phyloP scores from a whole-genome alignment of 1,140 invertebrate species.

The Hormaphis cornu region DNA sequence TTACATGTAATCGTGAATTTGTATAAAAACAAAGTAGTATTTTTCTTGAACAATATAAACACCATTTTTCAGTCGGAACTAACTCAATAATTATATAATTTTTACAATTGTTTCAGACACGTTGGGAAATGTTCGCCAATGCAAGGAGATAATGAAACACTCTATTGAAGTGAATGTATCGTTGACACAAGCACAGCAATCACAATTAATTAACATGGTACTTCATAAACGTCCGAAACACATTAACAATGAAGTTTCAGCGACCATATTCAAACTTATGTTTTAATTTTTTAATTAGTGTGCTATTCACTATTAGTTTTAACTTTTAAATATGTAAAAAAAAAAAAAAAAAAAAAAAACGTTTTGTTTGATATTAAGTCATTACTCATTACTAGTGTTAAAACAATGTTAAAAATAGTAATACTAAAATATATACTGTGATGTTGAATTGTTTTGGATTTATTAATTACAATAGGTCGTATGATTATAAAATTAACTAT shows the following conservation, averaged over 20 bases:
- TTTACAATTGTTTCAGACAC: conserved; percentile 1
- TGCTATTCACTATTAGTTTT: not conserved
- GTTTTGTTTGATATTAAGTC: no score
- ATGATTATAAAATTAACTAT: not conserved
- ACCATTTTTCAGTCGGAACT: not conserved
- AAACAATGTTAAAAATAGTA: no score
- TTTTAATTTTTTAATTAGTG: conserved; percentile 20
- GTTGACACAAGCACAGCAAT: conserved; percentile 24
- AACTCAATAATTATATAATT: not conserved
- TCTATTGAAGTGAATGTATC: conserved; percentile 24
- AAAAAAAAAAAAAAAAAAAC: conserved; percentile 1
- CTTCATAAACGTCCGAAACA: not conserved
- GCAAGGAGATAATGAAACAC: conserved; percentile 30
- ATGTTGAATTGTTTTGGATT: not conserved
- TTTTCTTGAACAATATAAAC: not conserved
- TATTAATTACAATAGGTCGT: not conserved
- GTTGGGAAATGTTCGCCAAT: conserved; percentile 4
- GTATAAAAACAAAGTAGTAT: not conserved
- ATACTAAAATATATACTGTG: no score
- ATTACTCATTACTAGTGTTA: no score
- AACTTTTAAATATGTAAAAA: not conserved
- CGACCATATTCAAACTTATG: conserved; percentile 20
- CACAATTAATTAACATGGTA: conserved; percentile 19
- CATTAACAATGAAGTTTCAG: not conserved
- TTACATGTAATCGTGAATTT: not conserved